phyloP scores from a whole-genome alignment of 1,140 invertebrate species.

The Phymorhynchus buccinoides region DNA sequence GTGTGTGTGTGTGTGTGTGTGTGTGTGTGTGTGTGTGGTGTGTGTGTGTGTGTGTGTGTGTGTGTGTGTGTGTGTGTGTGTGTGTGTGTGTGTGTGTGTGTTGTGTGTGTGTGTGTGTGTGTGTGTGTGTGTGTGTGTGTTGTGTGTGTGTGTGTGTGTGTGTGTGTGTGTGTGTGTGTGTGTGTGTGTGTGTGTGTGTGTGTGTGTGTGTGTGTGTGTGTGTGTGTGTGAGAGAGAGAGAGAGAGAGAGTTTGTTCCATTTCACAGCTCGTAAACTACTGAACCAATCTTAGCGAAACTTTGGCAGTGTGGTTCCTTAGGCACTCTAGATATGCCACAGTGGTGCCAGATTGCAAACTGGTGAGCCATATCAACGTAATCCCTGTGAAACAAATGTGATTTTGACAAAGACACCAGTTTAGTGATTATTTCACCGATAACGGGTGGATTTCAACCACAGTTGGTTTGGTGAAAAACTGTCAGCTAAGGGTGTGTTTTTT shows the following conservation, averaged over 20 bases:
- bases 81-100: not conserved
- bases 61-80: conserved; percentile 10
- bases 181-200: not conserved
- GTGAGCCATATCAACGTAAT: not conserved
- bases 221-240: not conserved
- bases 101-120: not conserved
- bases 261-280: too few species aligned
- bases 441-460: too few species aligned
- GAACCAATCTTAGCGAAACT: too few species aligned
- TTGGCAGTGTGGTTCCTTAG: too few species aligned
- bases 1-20: conserved; percentile 10
- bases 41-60: conserved; percentile 10
- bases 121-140: not conserved
- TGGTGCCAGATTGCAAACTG: not conserved
- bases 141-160: not conserved
- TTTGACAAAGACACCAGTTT: too few species aligned
- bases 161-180: not conserved
- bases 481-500: too few species aligned
- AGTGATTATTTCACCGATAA: too few species aligned
- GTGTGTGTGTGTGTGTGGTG: not conserved
- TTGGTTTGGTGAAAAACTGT: too few species aligned
- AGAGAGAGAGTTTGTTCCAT: not conserved
- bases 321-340: too few species aligned
- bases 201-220: not conserved
- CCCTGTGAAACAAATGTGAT: not conserved